These are phyloP conservation scores for Sebastolobus altivelis DNA, from an alignment of 2,797 vertebrate species.

Conservation along the genomic window DNA sequence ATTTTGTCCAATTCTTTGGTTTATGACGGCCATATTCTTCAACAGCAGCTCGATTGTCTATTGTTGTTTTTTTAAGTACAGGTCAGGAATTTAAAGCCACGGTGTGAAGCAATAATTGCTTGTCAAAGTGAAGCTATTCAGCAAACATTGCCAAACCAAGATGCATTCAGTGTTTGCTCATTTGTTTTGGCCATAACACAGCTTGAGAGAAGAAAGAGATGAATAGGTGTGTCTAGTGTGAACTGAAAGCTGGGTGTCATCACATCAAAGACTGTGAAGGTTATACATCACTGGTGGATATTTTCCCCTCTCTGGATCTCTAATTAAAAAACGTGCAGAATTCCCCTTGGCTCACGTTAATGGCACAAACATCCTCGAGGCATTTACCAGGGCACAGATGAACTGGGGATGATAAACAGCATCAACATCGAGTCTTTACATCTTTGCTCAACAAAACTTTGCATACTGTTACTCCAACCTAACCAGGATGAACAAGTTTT, in stretches of 20 bases:
- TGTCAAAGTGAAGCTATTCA: constrained; percentile 28
- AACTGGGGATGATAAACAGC: constrained; percentile 38
- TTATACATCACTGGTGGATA: constrained; percentile 61
- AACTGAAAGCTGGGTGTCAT: constrained; percentile 60
- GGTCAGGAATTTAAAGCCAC: constrained; percentile 23
- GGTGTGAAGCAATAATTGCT: constrained; percentile 34
- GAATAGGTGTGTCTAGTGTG: constrained; percentile 50
- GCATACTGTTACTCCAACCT: not conserved
- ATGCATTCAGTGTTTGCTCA: constrained; percentile 54
- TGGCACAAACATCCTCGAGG: constrained; percentile 60
- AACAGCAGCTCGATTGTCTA: constrained; percentile 12
- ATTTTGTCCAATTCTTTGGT: not conserved
- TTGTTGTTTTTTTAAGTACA: not conserved
- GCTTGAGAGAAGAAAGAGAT: constrained; percentile 65
- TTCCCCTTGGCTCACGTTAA: constrained; percentile 67
- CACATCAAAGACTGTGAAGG: constrained; percentile 69
- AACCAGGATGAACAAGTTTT: not conserved
- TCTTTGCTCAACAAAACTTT: not conserved
- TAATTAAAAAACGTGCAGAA: constrained; percentile 77
- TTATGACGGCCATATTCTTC: not conserved
- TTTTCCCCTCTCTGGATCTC: constrained; percentile 54
- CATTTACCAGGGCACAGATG: constrained; percentile 38
- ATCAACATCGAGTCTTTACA: constrained; percentile 6
- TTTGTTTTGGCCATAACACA: constrained; percentile 79
- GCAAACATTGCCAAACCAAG: constrained; percentile 48